A percentile compares a stretch with the other conserved stretches of the same genome.
Conservation (phyloP, 2,888 invertebrate genomes). For the Galerucella calmariensis region DNA sequence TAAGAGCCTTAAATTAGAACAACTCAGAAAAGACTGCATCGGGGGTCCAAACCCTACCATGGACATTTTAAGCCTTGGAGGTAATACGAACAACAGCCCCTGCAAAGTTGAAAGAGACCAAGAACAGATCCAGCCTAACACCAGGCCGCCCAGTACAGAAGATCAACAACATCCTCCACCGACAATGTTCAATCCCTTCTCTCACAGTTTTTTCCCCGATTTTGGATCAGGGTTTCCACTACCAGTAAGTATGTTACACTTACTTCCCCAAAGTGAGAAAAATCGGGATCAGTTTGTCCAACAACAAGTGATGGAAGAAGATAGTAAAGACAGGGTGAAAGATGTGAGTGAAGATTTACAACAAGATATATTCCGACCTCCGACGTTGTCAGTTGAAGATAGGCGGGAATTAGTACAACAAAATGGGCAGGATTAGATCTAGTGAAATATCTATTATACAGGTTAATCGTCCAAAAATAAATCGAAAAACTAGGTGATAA, state of each 20-base stretch:
- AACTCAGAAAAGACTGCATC: constrained; percentile 88
- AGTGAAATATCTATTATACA: constrained; percentile 23
- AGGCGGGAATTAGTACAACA: constrained; percentile 77
- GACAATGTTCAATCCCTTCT: constrained; percentile 80
- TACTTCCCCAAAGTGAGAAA: constrained; percentile 83
- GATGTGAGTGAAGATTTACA: constrained; percentile 58
- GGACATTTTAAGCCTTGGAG: constrained; percentile 66
- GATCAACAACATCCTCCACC: constrained; percentile 64
- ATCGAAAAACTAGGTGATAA: constrained; percentile 4
- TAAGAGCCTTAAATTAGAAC: constrained; percentile 88
- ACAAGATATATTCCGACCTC: constrained; percentile 64
- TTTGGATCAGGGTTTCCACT: constrained; percentile 83
- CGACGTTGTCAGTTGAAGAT: constrained; percentile 71
- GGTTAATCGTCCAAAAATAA: constrained; percentile 35
- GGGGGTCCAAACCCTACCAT: constrained; percentile 72
- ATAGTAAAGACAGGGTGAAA: constrained; percentile 51
- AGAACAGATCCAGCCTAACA: constrained; percentile 60
- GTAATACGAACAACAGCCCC: constrained; percentile 64
- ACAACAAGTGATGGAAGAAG: constrained; percentile 70
- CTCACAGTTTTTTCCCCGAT: constrained; percentile 86
- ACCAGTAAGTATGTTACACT: constrained; percentile 86
- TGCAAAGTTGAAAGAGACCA: constrained; percentile 66
- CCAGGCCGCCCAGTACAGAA: constrained; percentile 75
- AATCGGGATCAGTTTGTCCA: constrained; percentile 72
- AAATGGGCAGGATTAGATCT: constrained; percentile 79